A percentile compares a stretch with the other conserved stretches of the same genome.
Evolutionary conservation across 2,113 vertebrate species (phyloP).

Genomic region (Panurus biarmicus): DNA sequence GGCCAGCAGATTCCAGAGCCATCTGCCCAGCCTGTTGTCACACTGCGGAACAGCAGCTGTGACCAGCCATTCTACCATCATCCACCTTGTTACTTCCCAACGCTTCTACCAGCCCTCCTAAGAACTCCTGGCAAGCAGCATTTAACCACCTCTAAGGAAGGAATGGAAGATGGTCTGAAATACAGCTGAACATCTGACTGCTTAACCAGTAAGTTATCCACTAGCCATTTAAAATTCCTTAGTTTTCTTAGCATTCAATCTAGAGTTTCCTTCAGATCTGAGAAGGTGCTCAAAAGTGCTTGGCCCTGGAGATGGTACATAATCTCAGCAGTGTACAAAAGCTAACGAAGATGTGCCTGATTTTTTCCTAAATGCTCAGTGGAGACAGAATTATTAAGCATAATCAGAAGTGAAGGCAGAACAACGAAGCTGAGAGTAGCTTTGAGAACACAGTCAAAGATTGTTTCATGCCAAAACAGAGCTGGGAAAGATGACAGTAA

Average conservation of each 20-base stretch:
- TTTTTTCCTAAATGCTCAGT: neutral
- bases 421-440: neutral
- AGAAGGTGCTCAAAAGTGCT: neutral
- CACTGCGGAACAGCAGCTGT: fast-evolving
- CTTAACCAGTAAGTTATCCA: neutral
- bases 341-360: neutral
- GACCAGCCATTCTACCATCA: neutral
- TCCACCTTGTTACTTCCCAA: neutral
- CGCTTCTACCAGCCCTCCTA: neutral
- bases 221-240: neutral
- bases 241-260: neutral
- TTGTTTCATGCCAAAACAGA: neutral
- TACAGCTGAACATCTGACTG: neutral
- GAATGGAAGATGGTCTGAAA: neutral
- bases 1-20: neutral
- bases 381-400: neutral
- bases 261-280: neutral
- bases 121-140: neutral
- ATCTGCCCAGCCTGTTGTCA: neutral
- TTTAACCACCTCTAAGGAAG: neutral
- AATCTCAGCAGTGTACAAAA: fast-evolving
- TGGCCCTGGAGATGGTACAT: no score
- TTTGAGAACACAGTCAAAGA: neutral
- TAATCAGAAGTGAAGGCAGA: neutral
- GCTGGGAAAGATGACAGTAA: neutral